Conservation (phyloP, 2,888 invertebrate species). For the Rosalia funebris region DNA sequence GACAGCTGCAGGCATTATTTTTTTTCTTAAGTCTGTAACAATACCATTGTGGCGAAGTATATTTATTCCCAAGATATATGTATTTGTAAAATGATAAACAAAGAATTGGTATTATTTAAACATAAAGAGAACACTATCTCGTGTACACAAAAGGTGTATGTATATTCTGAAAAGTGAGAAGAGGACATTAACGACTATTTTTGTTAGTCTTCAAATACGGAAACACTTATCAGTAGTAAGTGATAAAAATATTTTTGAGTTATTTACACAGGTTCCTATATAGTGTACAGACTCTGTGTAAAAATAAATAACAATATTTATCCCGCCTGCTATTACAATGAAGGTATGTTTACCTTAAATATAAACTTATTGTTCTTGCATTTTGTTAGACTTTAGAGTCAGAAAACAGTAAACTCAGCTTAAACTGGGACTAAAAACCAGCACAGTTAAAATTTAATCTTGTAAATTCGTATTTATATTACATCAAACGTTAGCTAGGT, state of each 20-base stretch:
- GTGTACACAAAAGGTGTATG: constrained; percentile 52
- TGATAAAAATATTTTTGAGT: constrained; percentile 51
- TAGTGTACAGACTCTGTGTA: constrained; percentile 18
- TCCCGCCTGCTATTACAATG: constrained; percentile 9
- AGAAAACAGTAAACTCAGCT: too few relatives aligned
- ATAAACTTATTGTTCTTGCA: too few relatives aligned
- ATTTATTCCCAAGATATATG: constrained; percentile 47
- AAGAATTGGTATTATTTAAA: constrained; percentile 52
- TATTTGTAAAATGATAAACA: constrained; percentile 56
- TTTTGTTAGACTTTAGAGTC: too few relatives aligned
- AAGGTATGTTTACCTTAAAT: constrained; percentile 6
- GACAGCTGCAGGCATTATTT: constrained; percentile 29
- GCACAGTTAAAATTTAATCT: too few relatives aligned
- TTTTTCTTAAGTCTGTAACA: constrained; percentile 16
- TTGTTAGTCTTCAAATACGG: constrained; percentile 53
- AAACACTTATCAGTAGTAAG: constrained; percentile 55
- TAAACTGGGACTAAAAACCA: too few relatives aligned
- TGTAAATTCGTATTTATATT: too few relatives aligned
- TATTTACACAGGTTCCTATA: constrained; percentile 51
- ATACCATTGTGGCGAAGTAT: constrained; percentile 17
- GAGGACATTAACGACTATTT: constrained; percentile 50
- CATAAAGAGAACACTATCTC: constrained; percentile 54
- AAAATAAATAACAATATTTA: constrained; percentile 20
- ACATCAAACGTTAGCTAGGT: too few relatives aligned
- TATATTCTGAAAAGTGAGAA: constrained; percentile 42